Percentiles rank a stretch among this genome's conserved stretches.
Conservation (phyloP, 1,140 invertebrate species). For the Phortica variegata region DNA sequence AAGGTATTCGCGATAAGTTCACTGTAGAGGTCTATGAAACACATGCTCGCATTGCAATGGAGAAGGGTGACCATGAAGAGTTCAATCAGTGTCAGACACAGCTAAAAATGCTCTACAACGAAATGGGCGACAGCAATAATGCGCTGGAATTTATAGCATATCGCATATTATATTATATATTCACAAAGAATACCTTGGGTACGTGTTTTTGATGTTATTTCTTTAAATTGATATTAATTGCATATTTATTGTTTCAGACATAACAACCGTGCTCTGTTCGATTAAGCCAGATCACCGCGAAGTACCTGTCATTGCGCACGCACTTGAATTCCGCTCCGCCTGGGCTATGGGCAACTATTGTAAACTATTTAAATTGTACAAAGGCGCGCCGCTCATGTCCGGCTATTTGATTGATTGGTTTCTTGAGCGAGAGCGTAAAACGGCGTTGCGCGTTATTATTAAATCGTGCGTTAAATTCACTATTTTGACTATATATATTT, state of each 20-base stretch:
- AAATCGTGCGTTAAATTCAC: slow-evolving; percentile 83
- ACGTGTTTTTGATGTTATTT: slow-evolving; percentile 37
- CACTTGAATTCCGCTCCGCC: slow-evolving; percentile 81
- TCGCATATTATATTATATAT: slow-evolving; percentile 95
- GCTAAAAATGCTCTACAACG: slow-evolving; percentile 86
- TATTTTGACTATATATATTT: not conserved
- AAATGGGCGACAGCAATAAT: slow-evolving; percentile 69
- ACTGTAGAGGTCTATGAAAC: slow-evolving; percentile 98
- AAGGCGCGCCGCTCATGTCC: slow-evolving; percentile 88
- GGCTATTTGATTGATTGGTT: slow-evolving; percentile 97
- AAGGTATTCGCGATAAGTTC: slow-evolving; percentile 91
- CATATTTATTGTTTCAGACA: slow-evolving; percentile 69
- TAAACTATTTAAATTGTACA: slow-evolving; percentile 89
- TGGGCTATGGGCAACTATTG: slow-evolving; percentile 91
- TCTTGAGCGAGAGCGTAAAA: slow-evolving; percentile 86
- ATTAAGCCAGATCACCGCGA: slow-evolving; percentile 76
- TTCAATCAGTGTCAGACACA: slow-evolving; percentile 99
- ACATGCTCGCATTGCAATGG: slow-evolving; percentile 93
- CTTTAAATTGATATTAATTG: not conserved
- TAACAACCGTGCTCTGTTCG: slow-evolving; percentile 84
- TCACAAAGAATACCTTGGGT: slow-evolving; percentile 95
- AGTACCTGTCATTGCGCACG: slow-evolving; percentile 83
- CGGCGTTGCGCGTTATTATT: slow-evolving; percentile 84
- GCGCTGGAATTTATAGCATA: slow-evolving; percentile 92
- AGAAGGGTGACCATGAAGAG: slow-evolving; percentile 96